Conservation (phyloP, 2,888 invertebrate species). For the Panopea generosa region DNA sequence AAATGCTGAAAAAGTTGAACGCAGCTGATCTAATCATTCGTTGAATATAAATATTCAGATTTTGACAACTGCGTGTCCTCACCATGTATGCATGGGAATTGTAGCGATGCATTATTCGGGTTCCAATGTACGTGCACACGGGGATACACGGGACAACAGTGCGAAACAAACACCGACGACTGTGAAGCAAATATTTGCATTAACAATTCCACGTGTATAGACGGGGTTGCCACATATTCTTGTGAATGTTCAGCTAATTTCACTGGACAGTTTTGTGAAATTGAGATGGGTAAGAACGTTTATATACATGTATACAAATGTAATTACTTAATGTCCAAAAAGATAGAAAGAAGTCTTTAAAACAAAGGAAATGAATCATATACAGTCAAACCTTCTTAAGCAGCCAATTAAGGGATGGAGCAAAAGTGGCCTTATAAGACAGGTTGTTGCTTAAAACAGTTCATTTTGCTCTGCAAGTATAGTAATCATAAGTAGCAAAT, state of each 20-base stretch:
- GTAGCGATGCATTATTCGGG: constrained; percentile 30
- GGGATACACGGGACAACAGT: constrained; percentile 43
- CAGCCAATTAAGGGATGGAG: too few species aligned
- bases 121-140: constrained; percentile 35
- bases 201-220: constrained; percentile 46
- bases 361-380: neutral
- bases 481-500: too few species aligned
- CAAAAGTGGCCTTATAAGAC: too few species aligned
- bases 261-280: constrained; percentile 53
- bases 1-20: neutral
- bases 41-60: too few species aligned
- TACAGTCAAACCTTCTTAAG: neutral
- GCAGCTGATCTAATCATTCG: too few species aligned
- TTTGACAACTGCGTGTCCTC: constrained; percentile 42
- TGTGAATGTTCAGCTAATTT: constrained; percentile 31
- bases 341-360: too few species aligned
- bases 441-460: too few species aligned
- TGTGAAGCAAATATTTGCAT: constrained; percentile 47
- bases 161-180: constrained; percentile 53
- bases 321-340: too few species aligned
- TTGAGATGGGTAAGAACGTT: constrained; percentile 36
- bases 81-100: constrained; percentile 39
- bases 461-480: too few species aligned
- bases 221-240: constrained; percentile 40
- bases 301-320: too few species aligned